Evolutionary conservation across 1,140 invertebrate species (phyloP).

Genomic region (Drosophila tani): DNA sequence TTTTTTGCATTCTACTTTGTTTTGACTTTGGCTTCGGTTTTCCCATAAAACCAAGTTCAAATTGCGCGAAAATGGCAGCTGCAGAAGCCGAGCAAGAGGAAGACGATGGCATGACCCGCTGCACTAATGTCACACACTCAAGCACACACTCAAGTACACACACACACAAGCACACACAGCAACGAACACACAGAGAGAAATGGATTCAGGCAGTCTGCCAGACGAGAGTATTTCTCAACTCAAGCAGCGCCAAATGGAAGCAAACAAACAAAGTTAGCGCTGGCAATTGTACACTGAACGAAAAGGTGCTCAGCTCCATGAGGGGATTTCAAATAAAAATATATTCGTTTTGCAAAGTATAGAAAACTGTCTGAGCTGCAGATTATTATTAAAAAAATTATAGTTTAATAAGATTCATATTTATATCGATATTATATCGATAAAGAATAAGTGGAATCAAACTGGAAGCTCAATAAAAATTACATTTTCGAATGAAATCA

Average conservation of each 20-base stretch:
- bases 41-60: constrained; percentile 51
- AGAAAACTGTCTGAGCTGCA: too few relatives aligned
- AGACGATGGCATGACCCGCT: constrained; percentile 53
- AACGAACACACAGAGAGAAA: constrained; percentile 20
- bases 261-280: constrained; percentile 67
- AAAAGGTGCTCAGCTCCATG: too few relatives aligned
- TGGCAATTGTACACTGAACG: constrained; percentile 12
- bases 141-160: constrained; percentile 18
- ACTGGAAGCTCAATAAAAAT: too few relatives aligned
- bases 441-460: too few relatives aligned
- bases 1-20: constrained; percentile 11
- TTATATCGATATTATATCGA: too few relatives aligned
- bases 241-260: constrained; percentile 68
- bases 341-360: too few relatives aligned
- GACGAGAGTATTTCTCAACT: constrained; percentile 57
- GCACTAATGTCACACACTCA: constrained; percentile 63
- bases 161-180: constrained; percentile 17
- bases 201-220: constrained; percentile 41
- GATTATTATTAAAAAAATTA: too few relatives aligned
- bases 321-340: too few relatives aligned
- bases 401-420: too few relatives aligned
- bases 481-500: too few relatives aligned
- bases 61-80: constrained; percentile 37
- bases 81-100: constrained; percentile 10
- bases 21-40: constrained; percentile 38